These are phyloP conservation scores for Pachydiplax longipennis DNA, from an alignment of 2,888 invertebrate species.

Conservation along the genomic window DNA sequence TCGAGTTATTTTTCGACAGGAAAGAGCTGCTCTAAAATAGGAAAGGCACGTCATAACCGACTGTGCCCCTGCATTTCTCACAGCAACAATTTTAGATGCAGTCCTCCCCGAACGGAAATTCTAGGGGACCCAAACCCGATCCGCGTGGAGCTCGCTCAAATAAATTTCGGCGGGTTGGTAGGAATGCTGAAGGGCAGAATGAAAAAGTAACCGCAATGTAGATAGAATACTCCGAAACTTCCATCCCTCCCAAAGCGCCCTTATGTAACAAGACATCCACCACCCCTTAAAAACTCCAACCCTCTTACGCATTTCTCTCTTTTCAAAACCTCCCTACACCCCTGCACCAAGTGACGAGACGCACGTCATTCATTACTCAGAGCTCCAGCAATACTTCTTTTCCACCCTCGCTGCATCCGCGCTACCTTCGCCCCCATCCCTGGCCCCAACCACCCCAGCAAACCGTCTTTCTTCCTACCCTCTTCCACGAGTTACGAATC, in stretches of 20 bases:
- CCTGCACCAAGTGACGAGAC: background rate
- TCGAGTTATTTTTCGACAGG: no score
- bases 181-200: background rate
- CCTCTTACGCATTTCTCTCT: background rate
- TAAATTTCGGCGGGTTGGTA: background rate
- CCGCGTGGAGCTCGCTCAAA: background rate
- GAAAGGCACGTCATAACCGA: no score
- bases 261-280: background rate
- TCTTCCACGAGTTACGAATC: background rate
- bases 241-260: background rate
- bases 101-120: background rate
- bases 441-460: background rate
- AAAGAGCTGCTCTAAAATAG: no score
- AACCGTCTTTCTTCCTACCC: background rate
- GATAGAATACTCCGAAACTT: background rate
- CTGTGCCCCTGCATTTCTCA: background rate
- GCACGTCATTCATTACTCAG: slow-evolving; percentile 33
- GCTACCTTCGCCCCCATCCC: background rate
- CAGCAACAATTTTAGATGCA: background rate
- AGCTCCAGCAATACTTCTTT: background rate
- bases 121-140: background rate
- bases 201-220: background rate
- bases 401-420: background rate
- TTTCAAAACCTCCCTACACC: background rate
- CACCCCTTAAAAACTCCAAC: background rate